phyloP scores from a whole-genome alignment of 2,888 invertebrate species.

The Metallyticus violacea region DNA sequence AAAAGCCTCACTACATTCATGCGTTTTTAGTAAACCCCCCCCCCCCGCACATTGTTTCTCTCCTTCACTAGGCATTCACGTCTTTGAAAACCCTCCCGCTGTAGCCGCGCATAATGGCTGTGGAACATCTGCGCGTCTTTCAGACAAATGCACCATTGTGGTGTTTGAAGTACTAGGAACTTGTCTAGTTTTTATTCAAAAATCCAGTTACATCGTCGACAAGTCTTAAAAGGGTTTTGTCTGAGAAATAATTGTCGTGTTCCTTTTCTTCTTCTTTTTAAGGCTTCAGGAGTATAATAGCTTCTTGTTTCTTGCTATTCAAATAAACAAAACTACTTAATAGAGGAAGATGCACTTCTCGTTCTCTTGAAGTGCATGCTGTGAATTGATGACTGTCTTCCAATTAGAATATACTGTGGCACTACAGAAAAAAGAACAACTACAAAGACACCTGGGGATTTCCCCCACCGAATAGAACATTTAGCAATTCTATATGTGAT shows the following conservation, averaged over 20 bases:
- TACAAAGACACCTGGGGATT: too few relatives aligned
- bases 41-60: neutral
- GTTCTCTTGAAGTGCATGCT: neutral
- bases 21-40: neutral
- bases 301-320: neutral
- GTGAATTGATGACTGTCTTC: neutral
- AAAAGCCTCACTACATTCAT: too few relatives aligned
- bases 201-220: neutral
- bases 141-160: neutral
- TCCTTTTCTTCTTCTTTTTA: neutral
- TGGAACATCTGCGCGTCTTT: neutral
- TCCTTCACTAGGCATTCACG: neutral
- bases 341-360: neutral
- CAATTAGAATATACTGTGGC: neutral
- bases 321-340: neutral
- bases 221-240: neutral
- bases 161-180: neutral
- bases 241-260: too few relatives aligned
- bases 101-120: neutral
- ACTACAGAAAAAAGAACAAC: neutral
- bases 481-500: too few relatives aligned
- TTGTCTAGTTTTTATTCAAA: neutral
- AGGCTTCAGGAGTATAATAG: neutral
- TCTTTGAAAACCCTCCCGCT: neutral
- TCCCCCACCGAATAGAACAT: too few relatives aligned